Conservation (phyloP, 2,797 vertebrate species). For the Chrysocyon brachyurus region DNA sequence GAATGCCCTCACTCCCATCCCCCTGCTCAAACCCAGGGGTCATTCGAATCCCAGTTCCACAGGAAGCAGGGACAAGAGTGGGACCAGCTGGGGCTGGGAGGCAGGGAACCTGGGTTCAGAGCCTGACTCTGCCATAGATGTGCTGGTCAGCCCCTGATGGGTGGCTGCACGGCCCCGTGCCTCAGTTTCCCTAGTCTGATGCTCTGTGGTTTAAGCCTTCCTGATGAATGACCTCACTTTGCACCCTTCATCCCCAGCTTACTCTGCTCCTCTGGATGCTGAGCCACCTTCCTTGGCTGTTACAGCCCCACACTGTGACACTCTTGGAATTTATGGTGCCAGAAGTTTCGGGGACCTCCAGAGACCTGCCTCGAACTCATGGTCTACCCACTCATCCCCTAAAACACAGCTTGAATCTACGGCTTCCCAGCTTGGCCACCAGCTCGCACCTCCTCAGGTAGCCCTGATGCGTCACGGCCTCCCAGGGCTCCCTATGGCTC, state of each 20-base stretch:
- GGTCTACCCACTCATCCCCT: background rate
- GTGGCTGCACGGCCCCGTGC: fast-evolving
- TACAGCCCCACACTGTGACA: background rate
- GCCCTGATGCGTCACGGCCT: fast-evolving
- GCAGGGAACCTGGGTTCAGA: background rate
- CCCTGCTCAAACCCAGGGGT: background rate
- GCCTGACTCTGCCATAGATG: background rate
- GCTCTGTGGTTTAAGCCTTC: background rate
- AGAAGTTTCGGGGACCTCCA: background rate
- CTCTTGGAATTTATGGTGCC: background rate
- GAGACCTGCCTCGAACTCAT: background rate
- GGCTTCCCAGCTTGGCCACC: background rate
- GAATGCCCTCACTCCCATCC: background rate
- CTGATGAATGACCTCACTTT: background rate
- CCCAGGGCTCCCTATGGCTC: background rate
- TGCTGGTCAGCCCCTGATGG: background rate
- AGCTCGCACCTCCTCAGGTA: background rate
- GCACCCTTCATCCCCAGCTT: background rate
- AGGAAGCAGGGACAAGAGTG: background rate
- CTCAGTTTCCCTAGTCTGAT: background rate
- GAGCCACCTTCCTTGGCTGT: background rate
- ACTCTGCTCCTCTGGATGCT: background rate
- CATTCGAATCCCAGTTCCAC: background rate
- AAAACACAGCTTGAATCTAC: background rate
- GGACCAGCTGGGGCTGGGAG: too few relatives aligned